These are phyloP conservation scores for Azemiops feae DNA, from an alignment of 2,113 vertebrate species.

Conservation along the genomic window DNA sequence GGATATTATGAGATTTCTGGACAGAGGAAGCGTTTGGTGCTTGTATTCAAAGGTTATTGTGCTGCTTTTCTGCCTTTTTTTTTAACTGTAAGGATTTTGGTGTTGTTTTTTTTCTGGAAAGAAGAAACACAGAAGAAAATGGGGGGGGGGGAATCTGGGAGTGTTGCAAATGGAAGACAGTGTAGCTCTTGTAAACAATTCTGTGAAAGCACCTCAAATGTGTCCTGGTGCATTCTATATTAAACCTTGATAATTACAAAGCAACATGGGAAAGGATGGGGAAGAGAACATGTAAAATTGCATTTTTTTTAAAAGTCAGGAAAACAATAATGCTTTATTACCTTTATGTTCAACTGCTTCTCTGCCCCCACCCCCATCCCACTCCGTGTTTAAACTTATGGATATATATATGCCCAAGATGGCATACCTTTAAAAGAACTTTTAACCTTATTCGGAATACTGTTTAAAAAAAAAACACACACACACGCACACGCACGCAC, in stretches of 20 bases:
- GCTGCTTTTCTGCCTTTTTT: background rate
- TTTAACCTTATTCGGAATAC: slow-evolving; percentile 65
- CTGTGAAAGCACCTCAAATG: background rate
- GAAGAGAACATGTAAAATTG: slow-evolving; percentile 50
- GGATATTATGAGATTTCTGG: background rate
- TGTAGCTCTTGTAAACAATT: background rate
- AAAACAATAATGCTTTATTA: background rate
- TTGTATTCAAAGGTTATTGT: background rate
- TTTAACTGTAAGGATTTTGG: background rate
- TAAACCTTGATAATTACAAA: slow-evolving; percentile 14
- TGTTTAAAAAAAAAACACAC: background rate
- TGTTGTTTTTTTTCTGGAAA: background rate
- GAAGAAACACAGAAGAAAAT: background rate
- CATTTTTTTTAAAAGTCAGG: background rate
- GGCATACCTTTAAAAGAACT: slow-evolving; percentile 41
- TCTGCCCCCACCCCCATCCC: slow-evolving; percentile 33
- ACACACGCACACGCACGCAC: background rate
- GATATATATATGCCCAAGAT: slow-evolving; percentile 47
- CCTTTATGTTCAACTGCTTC: background rate
- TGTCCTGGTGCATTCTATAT: background rate
- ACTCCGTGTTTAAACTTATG: slow-evolving; percentile 45
- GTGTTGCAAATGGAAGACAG: background rate
- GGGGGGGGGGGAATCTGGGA: background rate
- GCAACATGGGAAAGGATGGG: slow-evolving; percentile 47
- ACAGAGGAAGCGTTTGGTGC: background rate